Conservation (phyloP, 2,888 invertebrate genomes). For the Xylota sylvarum region DNA sequence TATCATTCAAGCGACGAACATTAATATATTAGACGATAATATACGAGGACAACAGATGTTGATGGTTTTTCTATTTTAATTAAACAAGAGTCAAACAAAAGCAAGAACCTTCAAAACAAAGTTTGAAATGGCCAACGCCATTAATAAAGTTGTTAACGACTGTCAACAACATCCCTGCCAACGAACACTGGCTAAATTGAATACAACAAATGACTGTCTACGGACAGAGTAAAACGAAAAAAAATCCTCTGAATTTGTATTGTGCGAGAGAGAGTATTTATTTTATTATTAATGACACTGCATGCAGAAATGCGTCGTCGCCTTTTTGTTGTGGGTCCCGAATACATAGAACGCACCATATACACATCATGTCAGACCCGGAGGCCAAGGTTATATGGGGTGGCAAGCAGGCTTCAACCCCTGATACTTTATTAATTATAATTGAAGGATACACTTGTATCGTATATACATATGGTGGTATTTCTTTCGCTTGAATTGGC, state of each 20-base stretch:
- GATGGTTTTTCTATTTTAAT: conserved; percentile 3
- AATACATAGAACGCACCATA: neutral
- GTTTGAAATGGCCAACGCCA: conserved; percentile 9
- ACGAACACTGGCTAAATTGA: conserved; percentile 36
- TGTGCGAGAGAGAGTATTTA: conserved; percentile 4
- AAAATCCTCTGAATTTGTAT: conserved; percentile 1
- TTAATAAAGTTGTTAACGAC: conserved; percentile 56
- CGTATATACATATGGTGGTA: neutral
- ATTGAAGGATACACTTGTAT: conserved; percentile 27
- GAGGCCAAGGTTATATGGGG: conserved; percentile 61
- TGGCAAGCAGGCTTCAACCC: conserved; percentile 23
- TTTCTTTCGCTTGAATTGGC: conserved; percentile 9
- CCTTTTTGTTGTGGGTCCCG: neutral
- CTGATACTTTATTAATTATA: conserved; percentile 42
- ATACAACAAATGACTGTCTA: conserved; percentile 38
- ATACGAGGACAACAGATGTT: conserved; percentile 5
- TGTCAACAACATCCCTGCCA: conserved; percentile 41
- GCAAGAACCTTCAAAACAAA: neutral
- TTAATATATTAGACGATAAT: neutral
- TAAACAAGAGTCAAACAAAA: conserved; percentile 2
- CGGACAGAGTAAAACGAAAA: neutral
- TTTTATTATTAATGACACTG: conserved; percentile 37
- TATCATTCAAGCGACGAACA: neutral
- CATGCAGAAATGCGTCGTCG: conserved; percentile 25
- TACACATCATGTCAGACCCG: conserved; percentile 42